Evolutionary conservation across 2,888 invertebrate genomes (phyloP), one percentile per base, ranked within the genome.

Genomic region (Drosophila rellima): DNA sequence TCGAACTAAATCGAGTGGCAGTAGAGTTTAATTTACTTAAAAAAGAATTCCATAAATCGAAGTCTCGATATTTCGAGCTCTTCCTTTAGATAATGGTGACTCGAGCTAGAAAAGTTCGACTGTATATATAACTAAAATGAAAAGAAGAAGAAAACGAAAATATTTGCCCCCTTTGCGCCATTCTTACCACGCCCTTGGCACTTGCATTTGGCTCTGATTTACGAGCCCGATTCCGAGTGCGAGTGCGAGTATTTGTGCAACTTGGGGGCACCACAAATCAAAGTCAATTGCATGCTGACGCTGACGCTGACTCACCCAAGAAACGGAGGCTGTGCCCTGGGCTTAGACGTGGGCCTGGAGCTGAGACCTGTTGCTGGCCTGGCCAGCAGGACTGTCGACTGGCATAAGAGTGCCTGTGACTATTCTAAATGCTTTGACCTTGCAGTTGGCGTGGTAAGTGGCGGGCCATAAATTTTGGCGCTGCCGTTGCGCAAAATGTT

Each of bases 371-470:
- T 50, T 63, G 65, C 50, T 45, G 51, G 17, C 56, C 40, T 37
- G 70, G 15, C 52, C 37, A 39, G 69, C 74, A 76, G 73, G 44
- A 45, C 75, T 75, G 75, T 23, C n/a, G 37, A 15, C 37, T 15
- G 5, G 23, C 2, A 45, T 26, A 26, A 26, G 10, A 35, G 15
- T 37, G 37, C 11, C 26, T 35, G 15, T 37, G 37, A 6, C 26
- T 35, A 35, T 35, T 80, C 78, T 76, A 76, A 76, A 74, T 75
- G 83, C 45, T 45, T 51, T 90, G 87, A 90, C 91, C 90, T 90
- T 90, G 91, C 67, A 61, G 35, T 48, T 23, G n/a, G 15, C 3
- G 42, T 35, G 60, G 84, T 83, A 88, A 83, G 78, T 78, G 75
- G 82, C 77, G 70, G 47, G 66, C 68, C 78, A 83, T 83, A 88